A percentile compares a stretch with the other conserved stretches of the same genome.
These are phyloP conservation scores for Lobophora halterata DNA, from an alignment of 2,888 invertebrate species.

Conservation along the genomic window DNA sequence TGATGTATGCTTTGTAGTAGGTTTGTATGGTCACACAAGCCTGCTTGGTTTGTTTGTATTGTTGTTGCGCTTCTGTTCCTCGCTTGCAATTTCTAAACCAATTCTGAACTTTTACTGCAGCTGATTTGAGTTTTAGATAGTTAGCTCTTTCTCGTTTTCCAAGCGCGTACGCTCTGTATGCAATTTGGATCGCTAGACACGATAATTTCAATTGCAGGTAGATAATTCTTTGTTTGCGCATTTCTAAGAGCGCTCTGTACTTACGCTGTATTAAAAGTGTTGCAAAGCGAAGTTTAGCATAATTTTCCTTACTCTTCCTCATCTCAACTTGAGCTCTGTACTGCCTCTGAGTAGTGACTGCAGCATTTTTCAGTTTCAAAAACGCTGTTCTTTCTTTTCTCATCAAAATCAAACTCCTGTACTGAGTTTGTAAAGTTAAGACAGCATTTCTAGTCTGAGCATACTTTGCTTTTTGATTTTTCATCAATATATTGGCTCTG, in stretches of 20 bases:
- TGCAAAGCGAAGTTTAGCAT: constrained; percentile 45
- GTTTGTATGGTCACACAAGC: constrained; percentile 70
- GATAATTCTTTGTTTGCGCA: constrained; percentile 47
- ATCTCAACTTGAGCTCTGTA: constrained; percentile 57
- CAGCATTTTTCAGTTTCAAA: constrained; percentile 37
- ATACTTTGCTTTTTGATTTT: constrained; percentile 54
- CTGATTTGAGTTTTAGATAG: constrained; percentile 51
- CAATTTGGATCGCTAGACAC: constrained; percentile 58
- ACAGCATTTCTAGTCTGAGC: constrained; percentile 52
- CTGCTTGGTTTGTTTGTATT: constrained; percentile 47
- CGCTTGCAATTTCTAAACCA: constrained; percentile 62
- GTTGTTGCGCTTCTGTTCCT: constrained; percentile 41
- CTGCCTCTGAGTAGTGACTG: constrained; percentile 52
- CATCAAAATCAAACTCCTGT: constrained; percentile 61
- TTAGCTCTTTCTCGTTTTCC: constrained; percentile 45
- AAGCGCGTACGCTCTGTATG: constrained; percentile 53
- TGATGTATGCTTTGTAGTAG: constrained; percentile 53
- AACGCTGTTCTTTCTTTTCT: constrained; percentile 44
- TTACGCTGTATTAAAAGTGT: constrained; percentile 60
- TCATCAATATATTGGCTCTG: constrained; percentile 63
- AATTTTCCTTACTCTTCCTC: constrained; percentile 41
- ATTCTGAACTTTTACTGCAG: constrained; percentile 63
- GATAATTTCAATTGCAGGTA: constrained; percentile 49
- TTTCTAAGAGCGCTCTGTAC: constrained; percentile 57
- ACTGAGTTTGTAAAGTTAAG: constrained; percentile 56